Evolutionary conservation across 2,888 invertebrate species (phyloP).

Genomic region (Alviniconcha strummeri): DNA sequence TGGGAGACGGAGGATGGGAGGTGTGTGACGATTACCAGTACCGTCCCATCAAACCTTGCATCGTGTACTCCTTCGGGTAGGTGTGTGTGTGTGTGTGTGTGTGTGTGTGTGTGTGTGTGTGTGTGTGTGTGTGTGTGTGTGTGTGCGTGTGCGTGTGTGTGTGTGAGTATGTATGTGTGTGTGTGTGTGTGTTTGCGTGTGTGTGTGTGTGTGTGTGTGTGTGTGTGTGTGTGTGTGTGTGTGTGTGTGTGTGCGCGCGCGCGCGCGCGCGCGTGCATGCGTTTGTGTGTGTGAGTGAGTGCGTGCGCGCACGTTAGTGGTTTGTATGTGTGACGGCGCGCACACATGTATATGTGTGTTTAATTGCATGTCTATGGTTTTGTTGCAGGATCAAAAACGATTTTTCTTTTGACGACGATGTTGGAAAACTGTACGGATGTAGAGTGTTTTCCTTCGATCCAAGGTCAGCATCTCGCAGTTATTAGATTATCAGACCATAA

Average conservation of each 20-base stretch:
- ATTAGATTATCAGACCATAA: too few relatives aligned
- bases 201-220: background rate
- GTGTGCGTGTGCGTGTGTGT: too few relatives aligned
- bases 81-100: too few relatives aligned
- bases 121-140: too few relatives aligned
- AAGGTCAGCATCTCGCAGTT: background rate
- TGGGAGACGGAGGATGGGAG: conserved; percentile 42
- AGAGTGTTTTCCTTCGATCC: conserved; percentile 11
- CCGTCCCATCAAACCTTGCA: conserved; percentile 33
- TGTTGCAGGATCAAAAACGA: conserved; percentile 7
- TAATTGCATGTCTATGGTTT: too few relatives aligned
- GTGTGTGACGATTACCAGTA: conserved; percentile 39
- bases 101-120: too few relatives aligned
- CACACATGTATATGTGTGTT: too few relatives aligned
- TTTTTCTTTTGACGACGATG: conserved; percentile 20
- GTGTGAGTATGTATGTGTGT: too few relatives aligned
- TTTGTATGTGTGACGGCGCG: too few relatives aligned
- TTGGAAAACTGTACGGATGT: background rate
- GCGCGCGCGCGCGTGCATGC: background rate
- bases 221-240: background rate
- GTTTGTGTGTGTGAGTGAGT: background rate
- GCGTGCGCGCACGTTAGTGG: background rate
- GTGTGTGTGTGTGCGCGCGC: background rate
- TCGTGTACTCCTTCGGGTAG: conserved; percentile 43
- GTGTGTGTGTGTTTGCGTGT: too few relatives aligned